phyloP scores from a whole-genome alignment of 2,113 vertebrate genomes.

The Eonycteris spelaea region DNA sequence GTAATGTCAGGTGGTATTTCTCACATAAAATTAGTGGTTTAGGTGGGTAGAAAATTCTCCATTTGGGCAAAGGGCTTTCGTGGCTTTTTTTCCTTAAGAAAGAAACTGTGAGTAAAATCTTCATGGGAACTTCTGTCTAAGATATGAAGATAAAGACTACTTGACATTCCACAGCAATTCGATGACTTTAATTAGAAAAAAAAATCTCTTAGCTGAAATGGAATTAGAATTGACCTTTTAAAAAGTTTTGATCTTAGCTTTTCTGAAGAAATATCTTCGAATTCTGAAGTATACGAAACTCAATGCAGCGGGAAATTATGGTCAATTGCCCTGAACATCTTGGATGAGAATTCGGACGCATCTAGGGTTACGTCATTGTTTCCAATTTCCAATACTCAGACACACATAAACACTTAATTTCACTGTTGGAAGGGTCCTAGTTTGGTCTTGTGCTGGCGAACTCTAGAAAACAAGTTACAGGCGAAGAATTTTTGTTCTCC shows the following conservation, averaged over 20 bases:
- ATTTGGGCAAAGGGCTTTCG: not conserved
- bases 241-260: not conserved
- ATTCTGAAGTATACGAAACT: not conserved
- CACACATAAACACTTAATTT: constrained; percentile 31
- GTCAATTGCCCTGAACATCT: constrained; percentile 20
- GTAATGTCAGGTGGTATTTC: rapidly evolving
- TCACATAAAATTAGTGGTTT: not conserved
- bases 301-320: not conserved
- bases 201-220: not conserved
- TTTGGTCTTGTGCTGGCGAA: not conserved
- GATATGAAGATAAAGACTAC: not conserved
- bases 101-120: not conserved
- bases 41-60: not conserved
- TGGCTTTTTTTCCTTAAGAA: not conserved
- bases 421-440: not conserved
- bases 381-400: constrained; percentile 52
- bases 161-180: not conserved
- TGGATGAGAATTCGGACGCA: not conserved
- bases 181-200: not conserved
- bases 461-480: not conserved
- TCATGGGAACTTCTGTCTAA: not conserved
- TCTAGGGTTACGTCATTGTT: constrained; percentile 47
- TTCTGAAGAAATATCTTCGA: constrained; percentile 24
- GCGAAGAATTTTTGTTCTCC: not conserved
- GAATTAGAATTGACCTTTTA: constrained; percentile 41